These are phyloP conservation scores for Gymnorhina tibicen DNA, from an alignment of 2,113 vertebrate genomes.

Conservation along the genomic window DNA sequence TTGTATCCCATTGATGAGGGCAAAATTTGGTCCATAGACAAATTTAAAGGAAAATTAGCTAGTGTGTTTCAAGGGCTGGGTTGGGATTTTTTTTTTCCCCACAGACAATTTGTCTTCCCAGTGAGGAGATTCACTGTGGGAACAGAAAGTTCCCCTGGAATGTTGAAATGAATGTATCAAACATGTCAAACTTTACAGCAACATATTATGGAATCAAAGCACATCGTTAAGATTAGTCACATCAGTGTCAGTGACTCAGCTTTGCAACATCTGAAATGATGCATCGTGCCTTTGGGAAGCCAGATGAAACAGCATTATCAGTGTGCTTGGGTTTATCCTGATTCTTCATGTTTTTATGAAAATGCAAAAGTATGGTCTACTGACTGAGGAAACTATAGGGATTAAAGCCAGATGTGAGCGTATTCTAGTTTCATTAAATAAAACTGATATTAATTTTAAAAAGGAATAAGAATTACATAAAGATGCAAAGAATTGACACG, in stretches of 20 bases:
- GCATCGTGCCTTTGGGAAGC: neutral
- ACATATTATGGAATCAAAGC: slow-evolving; percentile 1
- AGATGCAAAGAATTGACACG: neutral
- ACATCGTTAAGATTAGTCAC: neutral
- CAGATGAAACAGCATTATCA: neutral
- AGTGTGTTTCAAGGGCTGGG: neutral
- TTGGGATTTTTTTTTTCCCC: neutral
- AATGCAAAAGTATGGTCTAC: neutral
- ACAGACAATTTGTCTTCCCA: neutral
- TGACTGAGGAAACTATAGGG: neutral
- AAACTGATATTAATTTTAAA: neutral
- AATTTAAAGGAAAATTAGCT: neutral
- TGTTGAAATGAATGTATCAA: neutral
- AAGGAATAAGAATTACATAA: neutral
- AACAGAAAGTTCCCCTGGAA: neutral
- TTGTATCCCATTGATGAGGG: slow-evolving; percentile 3
- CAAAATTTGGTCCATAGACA: neutral
- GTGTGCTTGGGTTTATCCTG: neutral
- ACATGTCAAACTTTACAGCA: neutral
- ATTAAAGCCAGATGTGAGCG: neutral
- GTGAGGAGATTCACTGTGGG: neutral
- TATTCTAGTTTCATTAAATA: neutral
- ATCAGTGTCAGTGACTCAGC: slow-evolving; percentile 19
- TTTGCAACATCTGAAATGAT: neutral
- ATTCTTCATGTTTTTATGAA: neutral